Evolutionary conservation across 2,888 invertebrate species (phyloP).

Genomic region (Arctia plantaginis): DNA sequence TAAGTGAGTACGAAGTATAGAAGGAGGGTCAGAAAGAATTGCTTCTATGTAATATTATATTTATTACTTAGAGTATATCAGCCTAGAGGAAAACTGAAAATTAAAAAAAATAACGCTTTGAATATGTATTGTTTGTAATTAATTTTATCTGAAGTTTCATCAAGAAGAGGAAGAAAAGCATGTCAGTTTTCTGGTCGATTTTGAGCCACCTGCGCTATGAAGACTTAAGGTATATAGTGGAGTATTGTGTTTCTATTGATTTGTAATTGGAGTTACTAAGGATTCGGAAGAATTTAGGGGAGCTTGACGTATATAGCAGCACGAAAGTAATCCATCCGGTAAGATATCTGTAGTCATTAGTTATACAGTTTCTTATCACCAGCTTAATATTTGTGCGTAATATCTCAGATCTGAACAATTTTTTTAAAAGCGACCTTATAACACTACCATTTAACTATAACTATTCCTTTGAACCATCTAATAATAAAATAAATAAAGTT

Average conservation of each 20-base stretch:
- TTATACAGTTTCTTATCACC: no score
- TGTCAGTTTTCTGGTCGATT: neutral
- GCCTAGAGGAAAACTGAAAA: slow-evolving; percentile 21
- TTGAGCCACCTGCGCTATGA: neutral
- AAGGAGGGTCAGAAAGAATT: slow-evolving; percentile 23
- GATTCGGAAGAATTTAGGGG: neutral
- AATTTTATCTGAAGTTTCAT: neutral
- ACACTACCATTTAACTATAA: no score
- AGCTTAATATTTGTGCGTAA: no score
- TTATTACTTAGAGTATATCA: slow-evolving; percentile 28
- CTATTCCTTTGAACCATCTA: no score
- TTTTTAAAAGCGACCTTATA: no score
- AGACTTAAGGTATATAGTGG: neutral
- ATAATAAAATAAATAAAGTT: no score
- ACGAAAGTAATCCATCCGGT: neutral
- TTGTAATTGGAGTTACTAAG: neutral
- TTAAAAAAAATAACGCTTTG: slow-evolving; percentile 15
- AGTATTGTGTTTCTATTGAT: neutral
- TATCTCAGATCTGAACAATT: no score
- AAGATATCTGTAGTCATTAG: neutral
- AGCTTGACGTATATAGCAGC: neutral
- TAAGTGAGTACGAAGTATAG: slow-evolving; percentile 21
- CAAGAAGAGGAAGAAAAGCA: neutral
- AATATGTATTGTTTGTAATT: slow-evolving; percentile 17
- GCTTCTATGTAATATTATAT: slow-evolving; percentile 22